These are phyloP conservation scores for Periophthalmus modestus DNA, from an alignment of 2,113 vertebrate genomes.

Conservation along the genomic window DNA sequence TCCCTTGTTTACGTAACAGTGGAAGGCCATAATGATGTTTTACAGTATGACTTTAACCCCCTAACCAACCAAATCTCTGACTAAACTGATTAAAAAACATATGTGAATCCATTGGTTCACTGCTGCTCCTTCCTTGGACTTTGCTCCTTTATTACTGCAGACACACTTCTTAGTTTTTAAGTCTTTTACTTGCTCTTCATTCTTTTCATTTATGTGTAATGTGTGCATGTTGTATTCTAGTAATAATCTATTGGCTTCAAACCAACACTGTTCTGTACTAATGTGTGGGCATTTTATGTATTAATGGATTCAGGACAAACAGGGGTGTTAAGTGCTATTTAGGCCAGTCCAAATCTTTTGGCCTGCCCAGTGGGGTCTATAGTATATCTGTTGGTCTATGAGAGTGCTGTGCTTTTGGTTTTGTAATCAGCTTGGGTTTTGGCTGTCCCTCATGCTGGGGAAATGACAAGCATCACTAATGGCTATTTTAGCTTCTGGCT, in stretches of 20 bases:
- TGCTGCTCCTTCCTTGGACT: no score
- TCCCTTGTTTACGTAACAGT: background rate
- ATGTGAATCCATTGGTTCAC: no score
- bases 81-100: no score
- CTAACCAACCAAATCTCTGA: background rate
- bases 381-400: constrained; percentile 21
- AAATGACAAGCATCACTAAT: constrained; percentile 60
- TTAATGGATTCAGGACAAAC: constrained; percentile 39
- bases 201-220: background rate
- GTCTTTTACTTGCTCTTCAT: background rate
- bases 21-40: background rate
- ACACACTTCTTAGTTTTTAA: no score
- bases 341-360: constrained; percentile 44
- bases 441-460: constrained; percentile 41
- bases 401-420: constrained; percentile 44
- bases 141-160: background rate
- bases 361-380: constrained; percentile 11
- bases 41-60: background rate
- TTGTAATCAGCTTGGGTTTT: constrained; percentile 66
- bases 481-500: constrained; percentile 54
- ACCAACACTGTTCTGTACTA: constrained; percentile 3
- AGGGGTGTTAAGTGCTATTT: constrained; percentile 34
- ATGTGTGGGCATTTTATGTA: constrained; percentile 14
- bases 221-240: background rate
- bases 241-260: constrained; percentile 6